phyloP scores from a whole-genome alignment of 2,797 vertebrate species.

The Helostoma temminkii region DNA sequence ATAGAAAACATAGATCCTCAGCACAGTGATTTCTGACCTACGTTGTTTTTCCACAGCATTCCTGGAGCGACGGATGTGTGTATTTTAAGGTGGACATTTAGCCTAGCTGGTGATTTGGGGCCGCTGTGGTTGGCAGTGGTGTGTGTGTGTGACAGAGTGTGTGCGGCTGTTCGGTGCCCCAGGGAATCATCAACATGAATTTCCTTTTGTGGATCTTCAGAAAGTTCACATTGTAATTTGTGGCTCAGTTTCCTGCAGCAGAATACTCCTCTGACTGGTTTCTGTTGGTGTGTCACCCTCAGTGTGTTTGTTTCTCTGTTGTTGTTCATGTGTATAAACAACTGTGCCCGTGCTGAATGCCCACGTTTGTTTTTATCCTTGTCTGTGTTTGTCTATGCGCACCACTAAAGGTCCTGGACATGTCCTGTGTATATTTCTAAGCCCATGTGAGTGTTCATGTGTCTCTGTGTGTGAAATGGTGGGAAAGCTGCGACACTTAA shows the following conservation, averaged over 20 bases:
- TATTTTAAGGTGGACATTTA: slow-evolving; percentile 82
- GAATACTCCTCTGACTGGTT: slow-evolving; percentile 62
- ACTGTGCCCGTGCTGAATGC: not conserved
- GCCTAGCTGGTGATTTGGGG: slow-evolving; percentile 81
- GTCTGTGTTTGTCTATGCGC: not conserved
- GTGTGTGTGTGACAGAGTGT: slow-evolving; percentile 61
- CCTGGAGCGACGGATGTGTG: slow-evolving; percentile 65
- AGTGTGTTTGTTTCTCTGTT: slow-evolving; percentile 38
- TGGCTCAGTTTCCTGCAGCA: slow-evolving; percentile 62
- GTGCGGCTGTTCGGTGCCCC: slow-evolving; percentile 46
- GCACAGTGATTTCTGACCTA: slow-evolving; percentile 49
- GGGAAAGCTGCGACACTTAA: slow-evolving; percentile 47
- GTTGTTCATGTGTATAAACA: not conserved
- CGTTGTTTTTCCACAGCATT: slow-evolving; percentile 76
- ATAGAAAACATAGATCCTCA: slow-evolving; percentile 70
- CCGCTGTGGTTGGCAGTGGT: slow-evolving; percentile 65
- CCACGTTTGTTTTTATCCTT: not conserved
- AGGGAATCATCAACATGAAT: slow-evolving; percentile 69
- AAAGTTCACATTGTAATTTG: slow-evolving; percentile 77
- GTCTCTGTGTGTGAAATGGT: slow-evolving; percentile 25
- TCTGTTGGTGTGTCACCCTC: slow-evolving; percentile 61
- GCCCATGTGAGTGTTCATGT: not conserved
- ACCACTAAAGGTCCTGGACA: not conserved
- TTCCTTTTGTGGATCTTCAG: slow-evolving; percentile 72
- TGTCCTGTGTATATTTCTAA: not conserved